Evolutionary conservation across 2,113 vertebrate genomes (phyloP).

Genomic region (Gobius niger): DNA sequence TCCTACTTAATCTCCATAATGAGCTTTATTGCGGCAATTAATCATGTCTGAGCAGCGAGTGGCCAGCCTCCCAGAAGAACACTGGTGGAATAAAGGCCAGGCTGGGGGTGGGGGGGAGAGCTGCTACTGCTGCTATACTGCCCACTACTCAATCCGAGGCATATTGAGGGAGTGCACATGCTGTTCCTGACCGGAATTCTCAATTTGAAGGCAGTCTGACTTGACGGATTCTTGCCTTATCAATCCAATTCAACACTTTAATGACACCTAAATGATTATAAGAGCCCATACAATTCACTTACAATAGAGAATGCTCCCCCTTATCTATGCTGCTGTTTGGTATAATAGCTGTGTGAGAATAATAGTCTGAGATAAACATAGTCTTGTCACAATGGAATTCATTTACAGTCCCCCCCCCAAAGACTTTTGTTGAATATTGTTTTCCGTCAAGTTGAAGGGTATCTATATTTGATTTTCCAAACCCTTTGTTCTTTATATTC

Average conservation of each 20-base stretch:
- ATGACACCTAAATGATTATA: background rate
- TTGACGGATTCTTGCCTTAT: background rate
- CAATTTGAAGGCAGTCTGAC: constrained; percentile 4
- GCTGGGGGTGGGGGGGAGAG: constrained; percentile 1
- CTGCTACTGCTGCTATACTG: constrained; percentile 27
- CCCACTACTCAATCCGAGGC: constrained; percentile 35
- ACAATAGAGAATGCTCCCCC: no score
- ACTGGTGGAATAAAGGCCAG: constrained; percentile 60
- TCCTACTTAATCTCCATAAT: constrained; percentile 82
- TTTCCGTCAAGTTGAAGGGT: constrained; percentile 38
- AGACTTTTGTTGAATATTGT: constrained; percentile 25
- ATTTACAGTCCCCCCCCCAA: constrained; percentile 6
- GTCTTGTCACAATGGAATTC: constrained; percentile 13
- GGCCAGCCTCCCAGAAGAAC: constrained; percentile 63
- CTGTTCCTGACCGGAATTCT: constrained; percentile 21
- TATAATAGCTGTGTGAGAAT: background rate
- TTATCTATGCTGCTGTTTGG: background rate
- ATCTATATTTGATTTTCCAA: constrained; percentile 50
- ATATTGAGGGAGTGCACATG: constrained; percentile 14
- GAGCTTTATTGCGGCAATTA: constrained; percentile 80
- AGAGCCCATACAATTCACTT: background rate
- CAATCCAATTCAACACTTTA: background rate
- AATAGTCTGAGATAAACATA: constrained; percentile 8
- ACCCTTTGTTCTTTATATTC: constrained; percentile 41
- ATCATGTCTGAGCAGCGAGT: constrained; percentile 73